A percentile compares a stretch with the other conserved stretches of the same genome.
Evolutionary conservation across 2,888 invertebrate genomes (phyloP).

Genomic region (Dysmachus trigonus): DNA sequence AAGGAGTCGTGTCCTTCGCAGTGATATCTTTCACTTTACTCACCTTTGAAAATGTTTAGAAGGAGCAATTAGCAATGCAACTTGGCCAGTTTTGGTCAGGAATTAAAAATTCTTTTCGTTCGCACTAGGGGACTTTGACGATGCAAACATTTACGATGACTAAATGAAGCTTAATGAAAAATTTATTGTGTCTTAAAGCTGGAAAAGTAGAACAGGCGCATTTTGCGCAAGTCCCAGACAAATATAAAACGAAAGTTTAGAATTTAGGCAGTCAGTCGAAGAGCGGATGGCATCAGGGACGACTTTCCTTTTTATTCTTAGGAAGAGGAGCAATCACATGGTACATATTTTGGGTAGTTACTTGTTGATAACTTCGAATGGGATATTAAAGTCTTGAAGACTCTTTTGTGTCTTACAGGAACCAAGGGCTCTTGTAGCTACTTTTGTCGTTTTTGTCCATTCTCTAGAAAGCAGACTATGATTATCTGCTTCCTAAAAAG

Average conservation of each 20-base stretch:
- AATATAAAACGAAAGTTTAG: constrained; percentile 5
- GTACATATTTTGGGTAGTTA: neutral
- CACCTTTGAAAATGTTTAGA: neutral
- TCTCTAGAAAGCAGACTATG: too few species aligned
- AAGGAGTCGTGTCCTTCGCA: neutral
- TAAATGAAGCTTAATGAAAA: constrained; percentile 7
- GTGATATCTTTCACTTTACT: neutral
- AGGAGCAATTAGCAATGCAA: neutral
- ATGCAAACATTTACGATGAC: neutral
- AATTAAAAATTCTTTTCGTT: neutral
- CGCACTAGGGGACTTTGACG: neutral
- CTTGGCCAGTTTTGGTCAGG: neutral
- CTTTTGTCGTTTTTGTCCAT: too few species aligned
- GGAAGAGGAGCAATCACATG: neutral
- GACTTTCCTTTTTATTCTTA: constrained; percentile 17
- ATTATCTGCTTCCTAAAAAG: too few species aligned
- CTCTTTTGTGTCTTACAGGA: neutral
- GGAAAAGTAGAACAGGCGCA: neutral
- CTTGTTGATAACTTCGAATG: neutral
- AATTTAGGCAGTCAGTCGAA: neutral
- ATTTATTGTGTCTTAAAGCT: neutral
- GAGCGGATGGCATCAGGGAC: neutral
- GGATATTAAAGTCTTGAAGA: neutral
- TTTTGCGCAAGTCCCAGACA: neutral
- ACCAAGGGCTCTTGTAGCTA: neutral